Evolutionary conservation across 1,140 invertebrate genomes (phyloP).

Genomic region (Hirudo medicinalis): DNA sequence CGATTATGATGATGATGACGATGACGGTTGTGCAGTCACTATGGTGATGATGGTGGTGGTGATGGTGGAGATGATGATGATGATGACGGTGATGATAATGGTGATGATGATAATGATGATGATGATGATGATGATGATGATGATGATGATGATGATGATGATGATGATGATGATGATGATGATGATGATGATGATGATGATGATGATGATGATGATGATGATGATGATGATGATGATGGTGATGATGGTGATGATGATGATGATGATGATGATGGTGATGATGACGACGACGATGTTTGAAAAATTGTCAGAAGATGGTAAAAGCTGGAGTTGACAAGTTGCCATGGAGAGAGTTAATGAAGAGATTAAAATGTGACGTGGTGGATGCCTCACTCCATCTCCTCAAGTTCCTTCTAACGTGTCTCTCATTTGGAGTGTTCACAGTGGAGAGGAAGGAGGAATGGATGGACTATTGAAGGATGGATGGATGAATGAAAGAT

Average conservation of each 20-base stretch:
- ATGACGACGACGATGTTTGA: conserved; percentile 2
- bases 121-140: conserved; percentile 12
- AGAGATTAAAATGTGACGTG: no score
- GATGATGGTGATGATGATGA: conserved; percentile 12
- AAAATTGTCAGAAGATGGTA: no score
- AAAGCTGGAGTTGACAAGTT: no score
- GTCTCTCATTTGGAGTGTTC: neutral
- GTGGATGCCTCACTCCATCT: no score
- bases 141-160: conserved; percentile 21
- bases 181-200: conserved; percentile 18
- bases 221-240: conserved; percentile 17
- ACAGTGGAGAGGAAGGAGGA: neutral
- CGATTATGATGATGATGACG: conserved; percentile 6
- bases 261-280: conserved; percentile 5
- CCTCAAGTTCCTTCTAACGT: no score
- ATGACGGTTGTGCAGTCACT: neutral
- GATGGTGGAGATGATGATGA: conserved; percentile 12
- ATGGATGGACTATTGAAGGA: neutral
- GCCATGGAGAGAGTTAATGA: no score
- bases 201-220: conserved; percentile 13
- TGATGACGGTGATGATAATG: conserved; percentile 12
- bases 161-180: conserved; percentile 18
- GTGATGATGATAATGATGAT: neutral
- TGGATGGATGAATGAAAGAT: neutral
- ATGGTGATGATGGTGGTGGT: neutral